Percentiles rank a stretch among this genome's conserved stretches.
Conservation (phyloP, 2,888 invertebrate species). For the Cantharis lateralis region DNA sequence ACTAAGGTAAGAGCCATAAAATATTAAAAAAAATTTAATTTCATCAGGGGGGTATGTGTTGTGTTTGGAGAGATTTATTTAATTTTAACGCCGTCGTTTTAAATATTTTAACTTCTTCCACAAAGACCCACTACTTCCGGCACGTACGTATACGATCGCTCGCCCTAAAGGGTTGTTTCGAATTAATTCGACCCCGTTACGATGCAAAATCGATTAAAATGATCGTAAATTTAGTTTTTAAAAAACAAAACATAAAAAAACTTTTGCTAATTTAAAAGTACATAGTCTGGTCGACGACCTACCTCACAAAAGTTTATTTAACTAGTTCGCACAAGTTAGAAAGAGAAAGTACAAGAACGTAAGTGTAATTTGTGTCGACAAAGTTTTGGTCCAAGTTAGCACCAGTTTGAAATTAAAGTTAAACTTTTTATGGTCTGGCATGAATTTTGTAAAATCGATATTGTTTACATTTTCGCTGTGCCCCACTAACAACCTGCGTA, state of each 20-base stretch:
- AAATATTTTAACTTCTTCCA: neutral
- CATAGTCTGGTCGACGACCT: conserved; percentile 50
- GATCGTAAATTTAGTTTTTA: conserved; percentile 25
- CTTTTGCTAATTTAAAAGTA: conserved; percentile 52
- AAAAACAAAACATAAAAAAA: conserved; percentile 36
- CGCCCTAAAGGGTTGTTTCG: neutral
- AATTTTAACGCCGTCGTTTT: neutral
- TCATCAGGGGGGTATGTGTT: neutral
- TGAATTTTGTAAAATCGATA: conserved; percentile 56
- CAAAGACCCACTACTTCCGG: neutral
- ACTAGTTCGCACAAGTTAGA: conserved; percentile 55
- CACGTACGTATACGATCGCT: neutral
- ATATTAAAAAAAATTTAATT: conserved; percentile 22
- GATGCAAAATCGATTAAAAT: conserved; percentile 13
- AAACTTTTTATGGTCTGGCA: conserved; percentile 55
- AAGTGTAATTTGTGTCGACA: conserved; percentile 56
- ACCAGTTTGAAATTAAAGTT: conserved; percentile 54
- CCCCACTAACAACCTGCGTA: conserved; percentile 10
- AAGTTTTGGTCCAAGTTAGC: conserved; percentile 55
- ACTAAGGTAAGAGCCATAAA: conserved; percentile 18
- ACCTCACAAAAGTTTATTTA: conserved; percentile 52
- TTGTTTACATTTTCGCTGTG: conserved; percentile 49
- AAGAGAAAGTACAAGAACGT: conserved; percentile 56
- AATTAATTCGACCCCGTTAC: neutral
- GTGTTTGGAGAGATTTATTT: neutral